Evolutionary conservation across 1,140 invertebrate genomes (phyloP).

Genomic region (Bombyx mandarina): DNA sequence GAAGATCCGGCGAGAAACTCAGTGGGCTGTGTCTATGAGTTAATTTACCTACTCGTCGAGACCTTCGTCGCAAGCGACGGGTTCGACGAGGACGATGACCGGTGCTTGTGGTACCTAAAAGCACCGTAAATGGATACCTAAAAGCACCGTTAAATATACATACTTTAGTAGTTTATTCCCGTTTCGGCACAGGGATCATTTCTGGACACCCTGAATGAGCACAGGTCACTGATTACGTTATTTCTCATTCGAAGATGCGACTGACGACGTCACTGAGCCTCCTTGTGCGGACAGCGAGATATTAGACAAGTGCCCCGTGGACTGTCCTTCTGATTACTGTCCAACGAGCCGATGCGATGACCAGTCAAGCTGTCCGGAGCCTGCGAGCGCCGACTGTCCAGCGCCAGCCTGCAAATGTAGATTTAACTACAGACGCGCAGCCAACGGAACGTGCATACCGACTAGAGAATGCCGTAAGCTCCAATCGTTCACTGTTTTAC

Average conservation of each 20-base stretch:
- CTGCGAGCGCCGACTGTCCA: slow-evolving; percentile 8
- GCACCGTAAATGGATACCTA: too few relatives aligned
- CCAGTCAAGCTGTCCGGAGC: background rate
- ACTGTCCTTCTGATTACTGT: slow-evolving; percentile 29
- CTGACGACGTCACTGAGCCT: background rate
- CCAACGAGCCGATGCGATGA: slow-evolving; percentile 14
- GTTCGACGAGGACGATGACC: too few relatives aligned
- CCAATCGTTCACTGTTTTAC: slow-evolving; percentile 3
- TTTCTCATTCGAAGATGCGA: background rate
- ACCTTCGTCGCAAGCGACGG: too few relatives aligned
- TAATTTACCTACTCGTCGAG: too few relatives aligned
- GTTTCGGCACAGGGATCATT: too few relatives aligned
- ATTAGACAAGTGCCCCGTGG: slow-evolving; percentile 14
- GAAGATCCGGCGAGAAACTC: too few relatives aligned
- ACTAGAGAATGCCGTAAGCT: slow-evolving; percentile 39
- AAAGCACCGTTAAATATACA: too few relatives aligned
- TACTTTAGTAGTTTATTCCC: too few relatives aligned
- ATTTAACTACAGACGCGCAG: slow-evolving; percentile 25
- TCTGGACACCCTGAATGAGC: too few relatives aligned
- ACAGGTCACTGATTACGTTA: too few relatives aligned
- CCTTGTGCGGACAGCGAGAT: slow-evolving; percentile 15
- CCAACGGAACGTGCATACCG: slow-evolving; percentile 32
- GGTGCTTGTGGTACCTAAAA: too few relatives aligned
- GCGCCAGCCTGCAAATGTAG: slow-evolving; percentile 26
- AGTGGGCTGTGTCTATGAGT: too few relatives aligned